A percentile compares a stretch with the other conserved stretches of the same genome.
Evolutionary conservation across 2,888 invertebrate species (phyloP).

Genomic region (Volucella zonaria): DNA sequence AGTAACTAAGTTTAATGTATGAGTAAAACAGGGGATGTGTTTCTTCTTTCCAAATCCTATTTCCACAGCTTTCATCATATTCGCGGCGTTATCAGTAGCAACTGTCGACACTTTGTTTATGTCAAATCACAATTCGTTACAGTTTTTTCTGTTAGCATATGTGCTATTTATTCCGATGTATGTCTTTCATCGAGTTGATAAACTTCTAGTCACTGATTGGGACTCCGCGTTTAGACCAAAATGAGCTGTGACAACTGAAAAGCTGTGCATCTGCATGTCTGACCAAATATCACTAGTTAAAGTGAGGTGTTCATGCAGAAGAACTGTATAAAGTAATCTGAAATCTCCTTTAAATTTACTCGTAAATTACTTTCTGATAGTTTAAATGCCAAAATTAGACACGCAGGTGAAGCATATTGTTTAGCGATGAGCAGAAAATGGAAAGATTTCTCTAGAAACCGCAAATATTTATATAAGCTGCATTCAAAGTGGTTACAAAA

Average conservation of each 20-base stretch:
- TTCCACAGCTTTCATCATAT: slow-evolving; percentile 62
- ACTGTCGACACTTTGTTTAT: slow-evolving; percentile 57
- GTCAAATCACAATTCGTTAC: slow-evolving; percentile 50
- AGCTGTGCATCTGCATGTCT: slow-evolving; percentile 58
- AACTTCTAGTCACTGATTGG: slow-evolving; percentile 53
- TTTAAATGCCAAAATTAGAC: too few species aligned
- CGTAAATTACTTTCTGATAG: too few species aligned
- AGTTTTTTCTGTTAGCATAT: slow-evolving; percentile 52
- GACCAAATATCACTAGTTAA: slow-evolving; percentile 60
- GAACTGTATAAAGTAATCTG: too few species aligned
- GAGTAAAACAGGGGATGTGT: slow-evolving; percentile 36
- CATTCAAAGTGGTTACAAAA: too few species aligned
- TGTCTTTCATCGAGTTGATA: slow-evolving; percentile 42
- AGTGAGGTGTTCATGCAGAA: too few species aligned
- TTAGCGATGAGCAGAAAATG: too few species aligned
- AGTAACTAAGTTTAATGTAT: slow-evolving; percentile 41
- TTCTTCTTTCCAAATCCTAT: slow-evolving; percentile 61
- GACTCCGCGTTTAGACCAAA: slow-evolving; percentile 49
- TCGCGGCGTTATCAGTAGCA: slow-evolving; percentile 64
- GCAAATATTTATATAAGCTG: too few species aligned
- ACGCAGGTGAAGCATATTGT: too few species aligned
- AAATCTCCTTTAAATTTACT: too few species aligned
- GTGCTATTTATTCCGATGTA: slow-evolving; percentile 53
- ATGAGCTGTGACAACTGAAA: slow-evolving; percentile 57
- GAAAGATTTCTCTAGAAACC: too few species aligned